These are phyloP conservation scores for Perithous albicinctus DNA, from an alignment of 2,888 invertebrate genomes.

Conservation along the genomic window DNA sequence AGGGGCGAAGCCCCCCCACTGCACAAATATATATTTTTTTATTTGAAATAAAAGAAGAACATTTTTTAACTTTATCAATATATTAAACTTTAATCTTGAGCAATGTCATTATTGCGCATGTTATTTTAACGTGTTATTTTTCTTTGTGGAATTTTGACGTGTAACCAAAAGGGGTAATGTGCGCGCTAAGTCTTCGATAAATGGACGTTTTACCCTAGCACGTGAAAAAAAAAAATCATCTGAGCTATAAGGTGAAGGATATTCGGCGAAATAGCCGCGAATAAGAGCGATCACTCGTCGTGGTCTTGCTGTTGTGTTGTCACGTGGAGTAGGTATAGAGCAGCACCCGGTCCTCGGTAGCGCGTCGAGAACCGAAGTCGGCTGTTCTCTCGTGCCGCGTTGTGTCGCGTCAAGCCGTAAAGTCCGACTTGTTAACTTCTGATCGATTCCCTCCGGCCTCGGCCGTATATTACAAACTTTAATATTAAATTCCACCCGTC, in stretches of 20 bases:
- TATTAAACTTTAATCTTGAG: no score
- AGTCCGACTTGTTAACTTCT: slow-evolving; percentile 80
- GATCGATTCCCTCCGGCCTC: slow-evolving; percentile 77
- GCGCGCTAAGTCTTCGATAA: no score
- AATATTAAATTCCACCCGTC: slow-evolving; percentile 80
- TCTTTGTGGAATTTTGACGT: no score
- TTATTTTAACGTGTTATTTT: no score
- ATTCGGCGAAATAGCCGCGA: slow-evolving; percentile 8
- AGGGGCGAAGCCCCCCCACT: no score
- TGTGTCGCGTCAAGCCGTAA: slow-evolving; percentile 78
- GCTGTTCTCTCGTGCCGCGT: slow-evolving; percentile 28
- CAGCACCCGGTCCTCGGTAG: slow-evolving; percentile 12
- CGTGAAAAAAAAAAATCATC: slow-evolving; percentile 24
- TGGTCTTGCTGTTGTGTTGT: slow-evolving; percentile 16
- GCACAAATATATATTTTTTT: no score
- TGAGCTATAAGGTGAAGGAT: neutral
- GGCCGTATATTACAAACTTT: slow-evolving; percentile 78
- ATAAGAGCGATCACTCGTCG: slow-evolving; percentile 23
- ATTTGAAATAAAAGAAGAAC: no score
- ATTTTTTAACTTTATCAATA: no score
- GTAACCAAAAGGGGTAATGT: no score
- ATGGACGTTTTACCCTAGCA: neutral
- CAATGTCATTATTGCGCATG: no score
- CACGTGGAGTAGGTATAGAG: slow-evolving; percentile 2
- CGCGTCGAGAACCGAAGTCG: slow-evolving; percentile 9